Evolutionary conservation across 2,797 vertebrate genomes (phyloP), one percentile per base, ranked within the genome.

Genomic region (Pogoniulus pusillus): DNA sequence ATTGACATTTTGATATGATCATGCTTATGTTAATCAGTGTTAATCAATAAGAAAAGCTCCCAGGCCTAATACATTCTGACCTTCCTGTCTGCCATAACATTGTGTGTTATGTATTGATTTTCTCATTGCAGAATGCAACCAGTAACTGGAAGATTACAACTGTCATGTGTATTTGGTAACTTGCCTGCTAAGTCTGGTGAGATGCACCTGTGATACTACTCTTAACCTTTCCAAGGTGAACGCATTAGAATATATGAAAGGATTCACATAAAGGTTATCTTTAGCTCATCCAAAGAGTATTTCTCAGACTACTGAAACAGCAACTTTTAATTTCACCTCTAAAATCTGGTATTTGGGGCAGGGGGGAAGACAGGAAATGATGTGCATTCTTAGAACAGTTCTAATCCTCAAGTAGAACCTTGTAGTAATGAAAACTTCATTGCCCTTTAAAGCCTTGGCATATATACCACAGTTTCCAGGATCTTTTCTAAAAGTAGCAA

Each of bases 391-490:
- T 60, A 90, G 62, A 92, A 63, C 41, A 65, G 45, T 30, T 89
- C 47, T 85, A 93, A 93, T 80, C 34, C 89, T 60, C 6, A 60
- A 62, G 81, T 0, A 85, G 87, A 78, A 87, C 64, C 59, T 57
- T 76, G 7, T 68, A 63, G 75, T 47, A 93, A 85, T 62, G 66
- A 96, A 96, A 92, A 85, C 60, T 91, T 84, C 30, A 64, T 62
- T 93, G 93, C 85, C 88, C 82, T 96, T 96, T 93, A 77, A 90
- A 93, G 35, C 47, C 35, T 77, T 91, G 94, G 73, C 90, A 86
- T 51, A 75, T 60, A 90, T 53, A 49, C 68, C 75, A 91, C 77
- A 78, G 58, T 78, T 85, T 78, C 82, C 75, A 81, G 34, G 37
- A 70, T 90, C 65, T 91, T 76, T 76, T 77, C 80, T 86, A 81